These are phyloP conservation scores for Sebastolobus altivelis DNA, from an alignment of 2,797 vertebrate species.

Conservation along the genomic window DNA sequence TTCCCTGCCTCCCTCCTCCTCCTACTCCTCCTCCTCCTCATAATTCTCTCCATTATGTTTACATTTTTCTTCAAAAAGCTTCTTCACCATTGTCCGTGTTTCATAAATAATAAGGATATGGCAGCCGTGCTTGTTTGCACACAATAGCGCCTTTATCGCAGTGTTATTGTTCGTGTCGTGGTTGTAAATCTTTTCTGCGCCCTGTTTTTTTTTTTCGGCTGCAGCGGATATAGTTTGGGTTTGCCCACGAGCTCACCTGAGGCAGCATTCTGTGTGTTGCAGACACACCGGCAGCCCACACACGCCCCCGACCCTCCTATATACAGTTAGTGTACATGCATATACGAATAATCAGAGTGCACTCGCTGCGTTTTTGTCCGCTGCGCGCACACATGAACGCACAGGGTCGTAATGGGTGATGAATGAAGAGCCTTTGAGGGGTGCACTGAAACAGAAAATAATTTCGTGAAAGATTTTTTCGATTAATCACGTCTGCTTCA, in stretches of 20 bases:
- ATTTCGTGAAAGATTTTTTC: conserved; percentile 80
- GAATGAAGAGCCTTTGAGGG: conserved; percentile 71
- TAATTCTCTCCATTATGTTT: conserved; percentile 77
- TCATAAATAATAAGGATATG: conserved; percentile 65
- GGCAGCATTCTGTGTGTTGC: conserved; percentile 27
- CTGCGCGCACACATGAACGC: background rate
- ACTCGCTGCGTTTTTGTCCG: conserved; percentile 22
- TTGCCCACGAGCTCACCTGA: conserved; percentile 59
- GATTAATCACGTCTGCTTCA: conserved; percentile 79
- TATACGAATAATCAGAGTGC: conserved; percentile 44
- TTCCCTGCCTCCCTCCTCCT: conserved; percentile 56
- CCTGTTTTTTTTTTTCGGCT: conserved; percentile 40
- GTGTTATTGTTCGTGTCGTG: conserved; percentile 52
- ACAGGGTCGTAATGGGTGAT: conserved; percentile 64
- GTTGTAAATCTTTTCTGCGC: conserved; percentile 57
- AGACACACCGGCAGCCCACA: background rate
- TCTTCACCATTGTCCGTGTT: conserved; percentile 60
- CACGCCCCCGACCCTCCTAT: conserved; percentile 5
- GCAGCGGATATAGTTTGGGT: conserved; percentile 33
- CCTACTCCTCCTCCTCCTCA: conserved; percentile 46
- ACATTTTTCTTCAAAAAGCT: conserved; percentile 71
- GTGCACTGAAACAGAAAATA: conserved; percentile 80
- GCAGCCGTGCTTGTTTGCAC: conserved; percentile 51
- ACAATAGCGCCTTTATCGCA: conserved; percentile 37
- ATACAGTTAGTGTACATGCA: conserved; percentile 20